Base-by-base conservation (phyloP, 2,113 vertebrate genomes). In the Ramphastos sulfuratus region DNA sequence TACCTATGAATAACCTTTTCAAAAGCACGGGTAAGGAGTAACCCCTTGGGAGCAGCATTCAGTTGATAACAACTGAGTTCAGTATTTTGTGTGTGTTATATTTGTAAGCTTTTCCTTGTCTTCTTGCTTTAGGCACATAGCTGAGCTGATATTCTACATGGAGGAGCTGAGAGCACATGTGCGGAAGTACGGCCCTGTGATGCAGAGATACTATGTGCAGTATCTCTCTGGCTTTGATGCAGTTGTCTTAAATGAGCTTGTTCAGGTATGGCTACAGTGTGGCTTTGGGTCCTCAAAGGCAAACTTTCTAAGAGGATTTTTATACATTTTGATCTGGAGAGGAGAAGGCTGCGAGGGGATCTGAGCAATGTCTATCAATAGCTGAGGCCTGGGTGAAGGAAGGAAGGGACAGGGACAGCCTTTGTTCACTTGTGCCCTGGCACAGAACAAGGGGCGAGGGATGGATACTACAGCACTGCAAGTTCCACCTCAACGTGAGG, bases 91-190 rank as follows among this genome's bases (percentile, higher is more conserved):
- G 5, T 82, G 33, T 48, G 37, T 42, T 17, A 1, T 50, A 7
- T 72, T 73, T 66, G 17, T 86, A 71, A 90, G 28, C 17, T 63
- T 76, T 74, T 30, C 25, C 21, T 71, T 87, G 11, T 82, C 30
- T 59, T 72, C 54, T 44, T 83, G 54, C 42, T 72, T 94, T 46
- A 99, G 99, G 94, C 99, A 99, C 97, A 98, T 99, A 96, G 99
- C 99, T 12, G 99, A 99, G 95, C 93, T 99, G 79, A 99, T 99
- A 96, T 99, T 99, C 98, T 99, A 99, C 97, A 99, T 99, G 99
- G 99, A 99, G 97, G 99, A 99, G 92, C 98, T 99, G 55, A 96
- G 99, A 96, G 99, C 99, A 66, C 99, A 99, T 0, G 99, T 99
- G 77, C 96, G 99, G 48, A 99, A 99, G 92, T 99, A 99, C 0